Conservation (phyloP, 2,797 vertebrate genomes). For the Scyliorhinus canicula region DNA sequence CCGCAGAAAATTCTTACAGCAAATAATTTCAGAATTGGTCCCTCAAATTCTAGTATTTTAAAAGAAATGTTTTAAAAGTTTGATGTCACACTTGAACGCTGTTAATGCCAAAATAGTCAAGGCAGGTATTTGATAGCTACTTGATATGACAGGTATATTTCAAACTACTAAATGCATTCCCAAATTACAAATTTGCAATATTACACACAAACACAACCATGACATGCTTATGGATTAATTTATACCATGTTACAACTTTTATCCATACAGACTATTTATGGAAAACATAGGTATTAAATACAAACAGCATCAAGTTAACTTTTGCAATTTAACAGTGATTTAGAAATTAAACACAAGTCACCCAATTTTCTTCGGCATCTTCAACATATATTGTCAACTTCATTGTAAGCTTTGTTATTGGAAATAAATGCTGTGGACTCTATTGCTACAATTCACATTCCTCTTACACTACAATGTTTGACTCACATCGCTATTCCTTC, state of each 20-base stretch:
- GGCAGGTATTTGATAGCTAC: not conserved
- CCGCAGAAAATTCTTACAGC: not conserved
- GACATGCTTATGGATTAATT: not conserved
- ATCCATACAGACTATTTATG: conserved; percentile 6
- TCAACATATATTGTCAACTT: conserved; percentile 2
- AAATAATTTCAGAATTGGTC: not conserved
- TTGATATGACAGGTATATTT: not conserved
- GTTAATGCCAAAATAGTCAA: not conserved
- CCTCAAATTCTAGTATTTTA: not conserved
- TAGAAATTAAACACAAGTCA: not conserved
- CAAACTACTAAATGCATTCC: not conserved
- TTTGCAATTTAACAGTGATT: not conserved
- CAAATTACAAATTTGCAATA: not conserved
- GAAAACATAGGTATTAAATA: not conserved
- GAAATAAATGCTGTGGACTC: not conserved
- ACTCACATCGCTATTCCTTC: not conserved
- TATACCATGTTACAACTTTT: not conserved
- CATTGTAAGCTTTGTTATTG: not conserved
- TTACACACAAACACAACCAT: not conserved
- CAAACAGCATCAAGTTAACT: not conserved
- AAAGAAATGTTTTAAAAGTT: not conserved
- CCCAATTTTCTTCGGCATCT: not conserved
- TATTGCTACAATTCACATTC: not conserved
- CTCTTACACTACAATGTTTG: not conserved
- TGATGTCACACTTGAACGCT: not conserved